Evolutionary conservation across 2,888 invertebrate genomes (phyloP), one percentile per base, ranked within the genome.

Genomic region (Lasioglossum villosulum): DNA sequence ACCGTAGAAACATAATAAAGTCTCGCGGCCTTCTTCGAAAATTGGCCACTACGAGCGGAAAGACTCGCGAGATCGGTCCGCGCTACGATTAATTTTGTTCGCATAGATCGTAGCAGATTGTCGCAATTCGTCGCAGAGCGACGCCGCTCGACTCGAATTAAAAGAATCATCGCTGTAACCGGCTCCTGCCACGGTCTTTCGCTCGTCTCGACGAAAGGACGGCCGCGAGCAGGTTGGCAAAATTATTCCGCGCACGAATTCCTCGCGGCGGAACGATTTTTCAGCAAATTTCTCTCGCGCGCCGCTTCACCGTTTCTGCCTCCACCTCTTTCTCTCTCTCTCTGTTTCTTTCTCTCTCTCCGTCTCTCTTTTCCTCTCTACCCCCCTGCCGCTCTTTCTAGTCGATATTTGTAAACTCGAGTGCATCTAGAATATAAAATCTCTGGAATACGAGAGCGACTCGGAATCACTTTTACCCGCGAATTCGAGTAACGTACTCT

Each of bases 331-430:
- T 10, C 52, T 52, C 52, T 52, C 6, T 52, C 8, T 0, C 52
- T 23, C 52, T 14, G 27, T 1, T 12, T 0, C 12, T 4, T 27
- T 12, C 30, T 6, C 66, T n/a, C 52, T 14, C 59, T 0, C 27
- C 0, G 5, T 1, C 59, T 14, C 30, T 8, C 34, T 10, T 6
- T 19, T 45, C 19, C 48, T 56, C 27, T 5, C 59, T 27, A 0
- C 2, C 59, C 5, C 59, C 2, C 16, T 19, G 23, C 8, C 19
- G 6, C 56, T 37, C 42, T 63, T n/a, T 78, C 73, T 42, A 59
- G 52, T 45, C 80, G 84, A 88, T 86, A 84, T 88, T 88, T 87
- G 88, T 88, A 88, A 86, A 88, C 87, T 87, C 84, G 82, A 76
- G 77, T 78, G 80, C 87, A 87, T 80, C 81, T 66, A 45, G 84